A percentile compares a stretch with the other conserved stretches of the same genome.
phyloP scores from a whole-genome alignment of 2,113 vertebrate genomes.

The Rhizomys pruinosus region DNA sequence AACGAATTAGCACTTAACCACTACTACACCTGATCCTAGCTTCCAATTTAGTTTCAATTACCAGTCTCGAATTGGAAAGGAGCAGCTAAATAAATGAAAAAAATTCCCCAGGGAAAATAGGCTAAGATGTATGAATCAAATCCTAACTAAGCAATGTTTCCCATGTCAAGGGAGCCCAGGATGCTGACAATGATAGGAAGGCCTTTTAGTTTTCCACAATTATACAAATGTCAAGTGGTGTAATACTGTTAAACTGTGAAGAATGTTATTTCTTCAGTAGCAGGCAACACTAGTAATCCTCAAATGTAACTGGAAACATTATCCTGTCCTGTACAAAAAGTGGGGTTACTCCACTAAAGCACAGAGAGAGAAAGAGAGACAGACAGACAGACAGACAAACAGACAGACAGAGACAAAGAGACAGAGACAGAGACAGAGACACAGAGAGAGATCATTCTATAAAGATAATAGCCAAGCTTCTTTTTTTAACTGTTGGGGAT shows the following conservation, averaged over 20 bases:
- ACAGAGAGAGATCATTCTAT: neutral
- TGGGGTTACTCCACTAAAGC: neutral
- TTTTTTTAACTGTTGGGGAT: neutral
- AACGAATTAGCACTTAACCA: neutral
- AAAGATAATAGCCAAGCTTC: neutral
- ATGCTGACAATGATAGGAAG: conserved; percentile 23
- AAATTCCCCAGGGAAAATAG: neutral
- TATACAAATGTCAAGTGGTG: neutral
- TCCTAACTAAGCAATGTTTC: neutral
- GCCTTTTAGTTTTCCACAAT: conserved; percentile 1
- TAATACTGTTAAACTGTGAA: neutral
- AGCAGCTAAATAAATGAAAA: conserved; percentile 29
- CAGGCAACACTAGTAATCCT: neutral
- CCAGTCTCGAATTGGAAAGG: neutral
- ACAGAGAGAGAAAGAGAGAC: no score
- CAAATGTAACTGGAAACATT: neutral
- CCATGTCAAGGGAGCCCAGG: neutral
- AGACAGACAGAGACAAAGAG: no score
- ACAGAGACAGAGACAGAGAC: neutral
- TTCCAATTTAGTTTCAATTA: neutral
- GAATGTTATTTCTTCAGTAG: neutral
- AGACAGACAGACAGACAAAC: neutral
- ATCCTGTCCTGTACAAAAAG: neutral
- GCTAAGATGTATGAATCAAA: conserved; percentile 20
- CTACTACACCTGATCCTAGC: no score